Evolutionary conservation across 2,113 vertebrate genomes (phyloP), one percentile per base, ranked within the genome.

Genomic region (Apodemus speciosus): DNA sequence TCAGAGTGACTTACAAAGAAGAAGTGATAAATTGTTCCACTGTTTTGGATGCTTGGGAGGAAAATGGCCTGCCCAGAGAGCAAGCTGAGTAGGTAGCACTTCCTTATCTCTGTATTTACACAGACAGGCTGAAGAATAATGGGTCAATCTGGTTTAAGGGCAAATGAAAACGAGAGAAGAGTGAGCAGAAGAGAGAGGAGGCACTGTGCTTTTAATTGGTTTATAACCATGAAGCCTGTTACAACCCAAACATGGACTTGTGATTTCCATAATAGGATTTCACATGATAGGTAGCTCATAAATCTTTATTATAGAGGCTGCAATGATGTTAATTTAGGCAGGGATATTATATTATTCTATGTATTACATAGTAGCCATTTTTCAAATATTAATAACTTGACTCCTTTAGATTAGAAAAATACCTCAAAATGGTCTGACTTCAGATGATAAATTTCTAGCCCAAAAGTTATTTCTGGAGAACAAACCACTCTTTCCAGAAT

Each of bases 371-470:
- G 66, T 66, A 95, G 80, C 68, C 93, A 96, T 97, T 96, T 96
- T 97, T 97, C 96, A 97, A 97, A 95, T 96, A 95, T 94, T 97
- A 97, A 95, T 96, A 96, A 97, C 77, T 89, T 89, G 95, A 93
- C 66, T 84, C 43, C 51, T 94, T 92, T 60, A 72, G 88, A 86
- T 95, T 97, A 46, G 90, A 95, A 94, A 79, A 77, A 73, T 23
- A 35, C n/a, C 92, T 80, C 91, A 90, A 79, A 97, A 86, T 83
- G 94, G 85, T 66, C 35, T 93, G 96, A 92, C 94, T 95, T 75
- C 6, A 86, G 91, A 96, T 95, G 64, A 94, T 93, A 87, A 95
- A 95, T 96, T 95, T 90, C 60, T 95, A 49, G 87, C 80, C 95
- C 73, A 91, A 86, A 88, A 96, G 91, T 95, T 90, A 86, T 96